Conservation (phyloP, 2,113 vertebrate genomes). For the Python bivittatus region DNA sequence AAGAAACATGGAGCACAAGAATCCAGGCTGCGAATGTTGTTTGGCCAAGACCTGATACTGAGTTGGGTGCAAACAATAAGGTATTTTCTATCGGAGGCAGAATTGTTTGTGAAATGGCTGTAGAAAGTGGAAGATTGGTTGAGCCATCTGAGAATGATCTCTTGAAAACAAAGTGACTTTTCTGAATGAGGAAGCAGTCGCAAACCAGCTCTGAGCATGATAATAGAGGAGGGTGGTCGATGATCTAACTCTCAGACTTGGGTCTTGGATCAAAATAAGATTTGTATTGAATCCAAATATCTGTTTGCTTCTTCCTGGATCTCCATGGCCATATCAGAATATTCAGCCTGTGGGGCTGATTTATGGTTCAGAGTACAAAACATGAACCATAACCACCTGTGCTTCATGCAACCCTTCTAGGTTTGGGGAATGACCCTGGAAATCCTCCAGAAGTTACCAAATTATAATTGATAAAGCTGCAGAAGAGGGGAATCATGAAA, state of each 20-base stretch:
- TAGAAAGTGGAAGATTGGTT: background rate
- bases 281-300: too few relatives aligned
- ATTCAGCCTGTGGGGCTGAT: too few relatives aligned
- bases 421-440: too few relatives aligned
- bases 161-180: background rate
- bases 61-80: background rate
- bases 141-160: background rate
- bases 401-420: too few relatives aligned
- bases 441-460: too few relatives aligned
- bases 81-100: background rate
- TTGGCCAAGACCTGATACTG: conserved; percentile 11
- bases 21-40: conserved; percentile 11
- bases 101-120: conserved; percentile 14
- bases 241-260: background rate
- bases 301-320: too few relatives aligned
- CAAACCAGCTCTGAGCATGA: background rate
- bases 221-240: background rate
- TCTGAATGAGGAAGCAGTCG: rapidly evolving
- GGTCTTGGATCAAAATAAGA: too few relatives aligned
- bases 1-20: background rate
- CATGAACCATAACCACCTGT: too few relatives aligned
- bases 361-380: too few relatives aligned
- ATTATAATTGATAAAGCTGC: too few relatives aligned
- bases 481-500: too few relatives aligned
- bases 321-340: too few relatives aligned